Evolutionary conservation across 2,113 vertebrate species (phyloP).

Genomic region (Silurus asotus): DNA sequence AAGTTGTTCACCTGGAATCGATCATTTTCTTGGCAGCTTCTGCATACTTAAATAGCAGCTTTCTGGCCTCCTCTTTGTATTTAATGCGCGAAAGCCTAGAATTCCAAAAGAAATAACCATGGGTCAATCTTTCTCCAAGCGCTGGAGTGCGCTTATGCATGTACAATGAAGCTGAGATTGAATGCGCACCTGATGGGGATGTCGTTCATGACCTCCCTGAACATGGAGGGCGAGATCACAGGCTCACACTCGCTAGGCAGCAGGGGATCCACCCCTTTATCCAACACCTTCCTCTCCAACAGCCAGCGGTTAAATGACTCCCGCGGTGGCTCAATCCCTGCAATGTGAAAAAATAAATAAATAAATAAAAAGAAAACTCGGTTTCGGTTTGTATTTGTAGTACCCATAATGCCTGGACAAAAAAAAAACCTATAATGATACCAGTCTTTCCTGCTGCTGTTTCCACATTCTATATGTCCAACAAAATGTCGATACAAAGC

Average conservation of each 20-base stretch:
- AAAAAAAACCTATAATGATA: background rate
- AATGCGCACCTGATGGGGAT: constrained; percentile 88
- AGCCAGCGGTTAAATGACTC: constrained; percentile 99
- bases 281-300: constrained; percentile 92
- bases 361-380: background rate
- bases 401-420: background rate
- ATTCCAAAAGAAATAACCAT: background rate
- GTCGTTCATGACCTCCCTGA: constrained; percentile 99
- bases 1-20: constrained; percentile 84
- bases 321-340: constrained; percentile 93
- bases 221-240: constrained; percentile 94
- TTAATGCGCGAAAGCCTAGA: constrained; percentile 93
- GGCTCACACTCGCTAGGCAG: constrained; percentile 94
- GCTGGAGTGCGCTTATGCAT: background rate
- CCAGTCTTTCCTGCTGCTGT: background rate
- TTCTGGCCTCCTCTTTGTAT: constrained; percentile 95
- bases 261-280: constrained; percentile 91
- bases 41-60: constrained; percentile 92
- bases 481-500: background rate
- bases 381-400: background rate
- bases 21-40: constrained; percentile 96
- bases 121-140: background rate
- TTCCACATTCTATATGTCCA: background rate
- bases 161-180: background rate
- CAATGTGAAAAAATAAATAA: background rate